Evolutionary conservation across 2,888 invertebrate genomes (phyloP).

Genomic region (Philereme transversata): DNA sequence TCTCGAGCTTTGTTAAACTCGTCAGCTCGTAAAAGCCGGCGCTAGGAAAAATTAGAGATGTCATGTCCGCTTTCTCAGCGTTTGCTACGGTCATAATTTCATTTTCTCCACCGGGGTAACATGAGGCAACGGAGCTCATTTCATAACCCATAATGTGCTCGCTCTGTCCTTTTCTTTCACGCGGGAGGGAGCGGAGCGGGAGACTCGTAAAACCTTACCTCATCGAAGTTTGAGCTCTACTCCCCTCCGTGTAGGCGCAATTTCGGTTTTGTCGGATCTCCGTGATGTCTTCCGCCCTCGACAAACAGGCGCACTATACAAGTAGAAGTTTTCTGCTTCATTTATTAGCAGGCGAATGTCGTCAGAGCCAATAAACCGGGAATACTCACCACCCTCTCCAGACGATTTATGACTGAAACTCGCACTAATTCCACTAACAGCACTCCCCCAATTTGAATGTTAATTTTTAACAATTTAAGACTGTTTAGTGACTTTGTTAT

Average conservation of each 20-base stretch:
- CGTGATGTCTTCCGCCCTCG: slow-evolving; percentile 65
- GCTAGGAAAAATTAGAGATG: slow-evolving; percentile 55
- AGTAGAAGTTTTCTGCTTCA: slow-evolving; percentile 81
- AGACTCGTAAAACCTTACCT: slow-evolving; percentile 51
- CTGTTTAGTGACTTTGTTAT: slow-evolving; percentile 73
- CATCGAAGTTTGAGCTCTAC: slow-evolving; percentile 67
- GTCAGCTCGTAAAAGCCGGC: slow-evolving; percentile 43
- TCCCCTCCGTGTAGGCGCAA: slow-evolving; percentile 49
- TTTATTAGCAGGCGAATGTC: slow-evolving; percentile 79
- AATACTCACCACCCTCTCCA: slow-evolving; percentile 71
- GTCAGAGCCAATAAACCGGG: slow-evolving; percentile 75
- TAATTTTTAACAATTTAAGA: slow-evolving; percentile 81
- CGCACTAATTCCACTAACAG: slow-evolving; percentile 81
- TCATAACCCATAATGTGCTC: slow-evolving; percentile 78
- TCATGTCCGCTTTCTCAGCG: slow-evolving; percentile 73
- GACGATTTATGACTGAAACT: slow-evolving; percentile 79
- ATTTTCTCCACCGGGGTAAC: slow-evolving; percentile 73
- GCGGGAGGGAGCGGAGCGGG: slow-evolving; percentile 49
- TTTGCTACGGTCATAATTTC: slow-evolving; percentile 73
- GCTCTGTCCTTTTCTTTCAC: slow-evolving; percentile 53
- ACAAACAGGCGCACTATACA: slow-evolving; percentile 69
- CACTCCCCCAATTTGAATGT: slow-evolving; percentile 79
- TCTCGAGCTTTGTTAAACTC: slow-evolving; percentile 40
- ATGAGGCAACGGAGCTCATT: slow-evolving; percentile 75
- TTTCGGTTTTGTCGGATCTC: slow-evolving; percentile 54